Evolutionary conservation across 2,888 invertebrate genomes (phyloP), one percentile per base, ranked within the genome.

Genomic region (Nezara viridula): DNA sequence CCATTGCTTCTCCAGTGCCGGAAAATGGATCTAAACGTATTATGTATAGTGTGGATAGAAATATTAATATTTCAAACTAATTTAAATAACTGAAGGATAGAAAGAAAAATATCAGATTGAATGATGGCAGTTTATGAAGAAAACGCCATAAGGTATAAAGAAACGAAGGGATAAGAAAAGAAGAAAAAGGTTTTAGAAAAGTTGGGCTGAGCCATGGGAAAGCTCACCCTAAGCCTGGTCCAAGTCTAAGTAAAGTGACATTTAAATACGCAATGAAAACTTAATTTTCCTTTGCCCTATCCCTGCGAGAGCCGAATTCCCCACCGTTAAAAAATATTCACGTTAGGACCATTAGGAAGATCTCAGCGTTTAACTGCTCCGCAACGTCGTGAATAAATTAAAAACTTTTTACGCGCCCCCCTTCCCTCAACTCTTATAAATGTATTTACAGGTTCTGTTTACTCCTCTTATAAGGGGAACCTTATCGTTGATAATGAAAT

Each of bases 201-300:
- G 87, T 60, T 60, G 40, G 40, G 60, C 66, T 44, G 52, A 47
- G 87, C 60, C 87, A 73, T 73, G 37, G 66, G 66, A 73, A 73
- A 73, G 66, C 66, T 21, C 66, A 19, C 27, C 60, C 87, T 81
- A 81, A 81, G 81, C 87, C 87, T 52, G 37, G 32, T 55, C 55
- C 52, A 87, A 87, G 87, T 87, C 87, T 27, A 52, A 44, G 60
- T 32, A 87, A 87, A 87, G 87, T 87, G 87, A 87, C 87, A 87
- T 87, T 87, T 87, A 87, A 87, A 87, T 87, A 87, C 87, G 87
- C 87, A 60, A 87, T 87, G 87, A 87, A 87, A 87, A 87, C 87
- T 87, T 87, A 87, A 87, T 87, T 87, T 87, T 87, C 87, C 55
- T 21, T 19, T 49, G 55, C 66, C 27, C 86, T 37, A 49, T 52